Evolutionary conservation across 1,140 invertebrate species (phyloP).

Genomic region (Habropoda laboriosa): DNA sequence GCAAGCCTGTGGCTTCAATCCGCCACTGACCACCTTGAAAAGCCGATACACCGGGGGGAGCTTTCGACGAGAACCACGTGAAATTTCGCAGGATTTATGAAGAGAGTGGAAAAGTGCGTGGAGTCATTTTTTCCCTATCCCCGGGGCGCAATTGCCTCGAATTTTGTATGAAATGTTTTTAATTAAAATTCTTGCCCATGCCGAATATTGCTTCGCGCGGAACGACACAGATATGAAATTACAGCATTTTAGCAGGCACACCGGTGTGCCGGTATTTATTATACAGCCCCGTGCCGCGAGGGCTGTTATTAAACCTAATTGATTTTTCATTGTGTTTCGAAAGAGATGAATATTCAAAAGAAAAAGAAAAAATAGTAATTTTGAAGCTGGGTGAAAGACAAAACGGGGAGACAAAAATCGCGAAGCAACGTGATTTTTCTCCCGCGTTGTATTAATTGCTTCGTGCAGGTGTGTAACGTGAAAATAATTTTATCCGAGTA

Average conservation of each 20-base stretch:
- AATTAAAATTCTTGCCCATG: conserved; percentile 24
- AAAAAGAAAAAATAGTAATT: neutral
- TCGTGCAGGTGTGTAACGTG: too few species aligned
- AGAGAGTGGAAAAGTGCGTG: neutral
- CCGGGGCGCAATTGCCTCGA: neutral
- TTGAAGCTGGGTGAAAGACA: too few species aligned
- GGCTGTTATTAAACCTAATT: neutral
- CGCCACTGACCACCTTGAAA: neutral
- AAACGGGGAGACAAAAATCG: too few species aligned
- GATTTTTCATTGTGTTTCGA: neutral
- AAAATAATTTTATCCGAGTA: too few species aligned
- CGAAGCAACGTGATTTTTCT: too few species aligned
- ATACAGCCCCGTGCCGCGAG: too few species aligned
- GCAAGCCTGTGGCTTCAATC: neutral
- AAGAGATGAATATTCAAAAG: neutral
- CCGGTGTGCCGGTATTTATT: neutral
- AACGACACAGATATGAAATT: neutral
- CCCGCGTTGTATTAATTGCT: too few species aligned
- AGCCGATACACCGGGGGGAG: neutral
- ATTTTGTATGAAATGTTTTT: conserved; percentile 24
- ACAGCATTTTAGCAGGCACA: neutral
- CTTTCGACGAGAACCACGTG: neutral
- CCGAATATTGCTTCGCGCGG: neutral
- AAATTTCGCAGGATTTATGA: conserved; percentile 17
- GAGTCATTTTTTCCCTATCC: neutral